These are phyloP conservation scores for Pristionchus japonicus DNA, from an alignment of 2,888 invertebrate species.

Conservation along the genomic window DNA sequence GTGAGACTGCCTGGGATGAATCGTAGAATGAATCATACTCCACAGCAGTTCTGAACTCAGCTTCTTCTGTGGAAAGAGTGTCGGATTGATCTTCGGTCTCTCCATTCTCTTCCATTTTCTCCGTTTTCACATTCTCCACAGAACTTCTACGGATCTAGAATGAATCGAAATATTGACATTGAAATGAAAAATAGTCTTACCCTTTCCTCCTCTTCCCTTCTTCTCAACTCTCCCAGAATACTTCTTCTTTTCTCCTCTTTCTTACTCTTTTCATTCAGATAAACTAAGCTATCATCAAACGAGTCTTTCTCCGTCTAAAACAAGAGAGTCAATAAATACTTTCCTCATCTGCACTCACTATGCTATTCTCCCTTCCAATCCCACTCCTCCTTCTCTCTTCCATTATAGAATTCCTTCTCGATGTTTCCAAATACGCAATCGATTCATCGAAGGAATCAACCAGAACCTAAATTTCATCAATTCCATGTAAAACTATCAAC, in stretches of 20 bases:
- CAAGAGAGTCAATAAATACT: not conserved
- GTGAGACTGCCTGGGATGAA: not conserved
- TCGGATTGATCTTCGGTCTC: constrained; percentile 15
- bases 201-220: constrained; percentile 27
- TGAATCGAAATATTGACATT: not conserved
- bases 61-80: not conserved
- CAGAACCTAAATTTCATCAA: no score
- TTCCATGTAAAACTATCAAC: no score
- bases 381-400: not conserved
- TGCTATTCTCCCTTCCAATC: not conserved
- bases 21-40: constrained; percentile 40
- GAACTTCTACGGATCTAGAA: not conserved
- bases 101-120: not conserved
- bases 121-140: not conserved
- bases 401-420: not conserved
- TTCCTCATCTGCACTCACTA: not conserved
- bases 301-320: constrained; percentile 1
- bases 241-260: constrained; percentile 27
- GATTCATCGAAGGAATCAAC: constrained; percentile 46
- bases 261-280: not conserved
- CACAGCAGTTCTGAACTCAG: not conserved
- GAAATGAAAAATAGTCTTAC: not conserved
- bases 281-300: not conserved
- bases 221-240: constrained; percentile 40
- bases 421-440: not conserved